Evolutionary conservation across 2,888 invertebrate genomes (phyloP), one percentile per base, ranked within the genome.

Genomic region (Phengaris alcon): DNA sequence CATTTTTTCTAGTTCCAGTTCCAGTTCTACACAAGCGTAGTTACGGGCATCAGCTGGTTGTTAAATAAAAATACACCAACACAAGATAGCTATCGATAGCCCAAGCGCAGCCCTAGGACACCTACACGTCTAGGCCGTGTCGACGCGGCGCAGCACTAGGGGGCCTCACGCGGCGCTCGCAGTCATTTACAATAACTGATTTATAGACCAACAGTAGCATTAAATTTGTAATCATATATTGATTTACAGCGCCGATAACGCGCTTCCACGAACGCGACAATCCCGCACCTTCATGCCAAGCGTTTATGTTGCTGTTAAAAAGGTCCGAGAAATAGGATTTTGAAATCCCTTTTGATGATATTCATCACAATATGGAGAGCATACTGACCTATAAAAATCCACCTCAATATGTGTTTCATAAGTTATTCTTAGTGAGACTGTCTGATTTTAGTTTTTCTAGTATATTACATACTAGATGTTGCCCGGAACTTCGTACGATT

Each of bases 161-260:
- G 91, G 92, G 91, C 89, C 92, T 90, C 91, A 90, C 92, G 92
- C 92, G 86, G 87, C 86, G 87, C 88, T 85, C 88, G 91, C 91
- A 90, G 86, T 93, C 91, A 93, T 91, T 93, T 91, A 91, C 91
- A 92, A 91, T 90, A 85, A 82, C 88, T 91, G 93, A 93, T 93
- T 93, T 93, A 93, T 91, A 88, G 88, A 85, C 85, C 90, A 92
- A 93, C 93, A 89, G 93, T 93, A 93, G 93, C 93, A 93, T 93
- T 93, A 93, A 93, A 93, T 93, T 93, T 93, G 93, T 93, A 93
- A 93, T 93, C 92, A 92, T 91, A 92, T 93, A 93, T 93, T 93
- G 93, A 93, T 93, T 93, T 93, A 93, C 91, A 89, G 87, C 87
- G 78, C 80, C 90, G 93, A 93, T 93, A 93, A 91, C 90, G 88